A percentile compares a stretch with the other conserved stretches of the same genome.
Evolutionary conservation across 1,140 invertebrate species (phyloP).

Genomic region (Drosophila suzukii): DNA sequence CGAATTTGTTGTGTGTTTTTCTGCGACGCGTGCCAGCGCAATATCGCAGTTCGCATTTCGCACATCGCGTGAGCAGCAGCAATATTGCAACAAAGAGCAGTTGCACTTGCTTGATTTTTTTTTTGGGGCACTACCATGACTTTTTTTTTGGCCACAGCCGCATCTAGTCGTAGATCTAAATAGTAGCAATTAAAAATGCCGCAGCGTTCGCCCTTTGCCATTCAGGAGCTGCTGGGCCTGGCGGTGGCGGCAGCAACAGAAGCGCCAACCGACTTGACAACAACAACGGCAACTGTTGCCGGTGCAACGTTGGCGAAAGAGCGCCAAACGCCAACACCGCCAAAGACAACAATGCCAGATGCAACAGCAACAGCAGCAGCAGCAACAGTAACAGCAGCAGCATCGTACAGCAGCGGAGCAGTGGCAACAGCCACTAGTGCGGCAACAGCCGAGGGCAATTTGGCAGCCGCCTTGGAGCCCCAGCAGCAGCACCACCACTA

Average conservation of each 20-base stretch:
- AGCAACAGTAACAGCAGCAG: constrained; percentile 8
- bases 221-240: constrained; percentile 94
- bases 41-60: background rate
- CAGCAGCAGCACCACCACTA: constrained; percentile 48
- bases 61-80: constrained; percentile 2
- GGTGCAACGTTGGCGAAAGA: constrained; percentile 12
- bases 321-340: constrained; percentile 44
- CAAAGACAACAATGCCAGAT: constrained; percentile 38
- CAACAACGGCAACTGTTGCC: constrained; percentile 15
- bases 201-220: constrained; percentile 95
- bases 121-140: background rate
- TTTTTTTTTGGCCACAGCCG: constrained; percentile 2
- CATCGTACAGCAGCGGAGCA: constrained; percentile 11
- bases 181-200: constrained; percentile 85
- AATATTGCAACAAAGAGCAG: background rate
- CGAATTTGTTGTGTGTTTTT: constrained; percentile 84
- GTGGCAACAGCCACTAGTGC: constrained; percentile 18
- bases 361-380: background rate
- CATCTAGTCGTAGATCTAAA: background rate
- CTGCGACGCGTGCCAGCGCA: constrained; percentile 56
- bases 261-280: constrained; percentile 51
- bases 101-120: background rate
- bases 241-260: constrained; percentile 61
- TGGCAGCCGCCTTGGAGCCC: constrained; percentile 28
- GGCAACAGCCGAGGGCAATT: constrained; percentile 21